Evolutionary conservation across 2,888 invertebrate species (phyloP).

Genomic region (Lucinisca nassula): DNA sequence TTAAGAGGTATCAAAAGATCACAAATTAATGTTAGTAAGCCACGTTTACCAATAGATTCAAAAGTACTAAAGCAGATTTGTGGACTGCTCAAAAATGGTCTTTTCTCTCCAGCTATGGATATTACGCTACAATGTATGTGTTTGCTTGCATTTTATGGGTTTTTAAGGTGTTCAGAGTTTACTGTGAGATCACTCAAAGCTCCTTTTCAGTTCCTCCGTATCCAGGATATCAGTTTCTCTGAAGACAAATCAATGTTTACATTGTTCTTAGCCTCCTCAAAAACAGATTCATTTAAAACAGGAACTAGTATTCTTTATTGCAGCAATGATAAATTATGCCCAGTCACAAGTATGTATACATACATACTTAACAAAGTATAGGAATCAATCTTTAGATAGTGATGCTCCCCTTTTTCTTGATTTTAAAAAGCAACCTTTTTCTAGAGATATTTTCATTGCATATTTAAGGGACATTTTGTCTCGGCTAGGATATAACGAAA

Average conservation of each 20-base stretch:
- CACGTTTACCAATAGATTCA: not conserved
- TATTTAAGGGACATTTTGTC: not conserved
- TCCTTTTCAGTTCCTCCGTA: not conserved
- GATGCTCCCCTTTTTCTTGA: not conserved
- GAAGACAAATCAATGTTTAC: not conserved
- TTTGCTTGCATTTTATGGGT: slow-evolving; percentile 20
- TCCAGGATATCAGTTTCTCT: not conserved
- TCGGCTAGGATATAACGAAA: not conserved
- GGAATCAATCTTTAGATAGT: not conserved
- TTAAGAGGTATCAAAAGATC: slow-evolving; percentile 13
- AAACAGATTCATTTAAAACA: slow-evolving; percentile 6
- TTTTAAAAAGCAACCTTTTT: not conserved
- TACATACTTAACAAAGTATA: not conserved
- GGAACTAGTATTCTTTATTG: not conserved
- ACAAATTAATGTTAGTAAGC: not conserved
- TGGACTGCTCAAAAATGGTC: not conserved
- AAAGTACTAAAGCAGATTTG: not conserved
- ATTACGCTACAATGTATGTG: not conserved
- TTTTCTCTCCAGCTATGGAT: slow-evolving; percentile 1
- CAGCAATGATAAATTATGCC: not conserved
- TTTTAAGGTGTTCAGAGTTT: slow-evolving; percentile 28
- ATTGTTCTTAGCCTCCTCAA: slow-evolving; percentile 1
- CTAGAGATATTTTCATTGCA: not conserved
- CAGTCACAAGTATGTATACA: not conserved
- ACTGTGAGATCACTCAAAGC: not conserved